phyloP scores from a whole-genome alignment of 2,888 invertebrate genomes.

The Rambutsinella grinnellia region DNA sequence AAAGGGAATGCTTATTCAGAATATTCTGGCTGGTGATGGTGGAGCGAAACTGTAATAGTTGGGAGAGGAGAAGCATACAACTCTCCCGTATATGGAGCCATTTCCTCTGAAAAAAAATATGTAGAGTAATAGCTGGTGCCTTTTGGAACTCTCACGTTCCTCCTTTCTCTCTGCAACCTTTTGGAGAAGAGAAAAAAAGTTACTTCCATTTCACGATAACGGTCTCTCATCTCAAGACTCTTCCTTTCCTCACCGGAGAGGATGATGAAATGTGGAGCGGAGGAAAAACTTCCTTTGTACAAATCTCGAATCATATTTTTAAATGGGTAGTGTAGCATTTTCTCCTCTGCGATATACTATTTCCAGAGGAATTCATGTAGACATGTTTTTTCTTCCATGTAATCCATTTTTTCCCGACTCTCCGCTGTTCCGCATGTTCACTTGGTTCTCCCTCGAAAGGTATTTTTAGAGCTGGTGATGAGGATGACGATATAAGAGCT shows the following conservation, averaged over 20 bases:
- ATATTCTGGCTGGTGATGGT: background rate
- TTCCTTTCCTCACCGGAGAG: background rate
- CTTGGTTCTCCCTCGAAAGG: background rate
- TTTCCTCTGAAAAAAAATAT: background rate
- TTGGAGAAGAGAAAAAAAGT: background rate
- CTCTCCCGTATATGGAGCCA: no score
- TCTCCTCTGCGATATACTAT: background rate
- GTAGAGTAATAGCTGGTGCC: background rate
- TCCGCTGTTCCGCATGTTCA: background rate
- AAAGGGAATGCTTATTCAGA: background rate
- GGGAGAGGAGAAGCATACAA: no score
- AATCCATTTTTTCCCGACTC: background rate
- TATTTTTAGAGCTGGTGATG: background rate
- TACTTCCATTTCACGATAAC: constrained; percentile 10
- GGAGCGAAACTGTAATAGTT: background rate
- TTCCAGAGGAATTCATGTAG: background rate
- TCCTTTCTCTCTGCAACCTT: constrained; percentile 7
- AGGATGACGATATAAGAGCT: background rate
- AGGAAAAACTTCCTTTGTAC: background rate
- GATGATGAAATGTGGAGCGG: constrained; percentile 14
- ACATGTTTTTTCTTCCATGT: constrained; percentile 4
- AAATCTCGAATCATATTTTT: background rate
- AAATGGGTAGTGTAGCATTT: background rate
- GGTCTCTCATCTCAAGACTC: background rate
- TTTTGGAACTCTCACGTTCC: constrained; percentile 1